Conservation (phyloP, 2,888 invertebrate genomes). For the Brenthis daphne region DNA sequence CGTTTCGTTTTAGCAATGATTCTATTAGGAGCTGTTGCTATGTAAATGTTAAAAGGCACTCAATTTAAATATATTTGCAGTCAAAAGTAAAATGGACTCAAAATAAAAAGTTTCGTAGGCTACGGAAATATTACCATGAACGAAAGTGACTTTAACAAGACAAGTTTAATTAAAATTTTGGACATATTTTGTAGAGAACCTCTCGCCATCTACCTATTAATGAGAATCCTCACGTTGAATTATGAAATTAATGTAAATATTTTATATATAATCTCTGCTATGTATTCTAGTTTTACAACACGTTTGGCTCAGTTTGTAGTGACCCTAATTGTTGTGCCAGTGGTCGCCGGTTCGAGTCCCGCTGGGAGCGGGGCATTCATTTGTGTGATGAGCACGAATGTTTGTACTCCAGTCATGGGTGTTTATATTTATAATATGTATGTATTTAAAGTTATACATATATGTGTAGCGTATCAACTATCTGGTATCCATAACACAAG, state of each 20-base stretch:
- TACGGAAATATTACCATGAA: conserved; percentile 40
- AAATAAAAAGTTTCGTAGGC: conserved; percentile 31
- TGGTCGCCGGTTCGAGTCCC: no score
- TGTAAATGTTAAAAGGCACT: conserved; percentile 26
- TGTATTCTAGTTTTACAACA: neutral
- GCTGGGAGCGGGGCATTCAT: no score
- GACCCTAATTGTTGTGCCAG: no score
- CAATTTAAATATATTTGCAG: conserved; percentile 23
- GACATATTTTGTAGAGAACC: conserved; percentile 31
- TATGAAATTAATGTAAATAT: neutral
- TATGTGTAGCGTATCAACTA: no score
- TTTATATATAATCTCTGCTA: neutral
- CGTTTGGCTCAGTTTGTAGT: no score
- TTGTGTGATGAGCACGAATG: no score
- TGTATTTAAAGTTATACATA: no score
- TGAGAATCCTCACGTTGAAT: conserved; percentile 7
- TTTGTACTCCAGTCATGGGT: no score
- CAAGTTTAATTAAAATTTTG: conserved; percentile 58
- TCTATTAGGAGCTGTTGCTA: conserved; percentile 29
- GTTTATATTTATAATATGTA: no score
- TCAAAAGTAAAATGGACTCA: conserved; percentile 17
- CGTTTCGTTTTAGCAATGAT: conserved; percentile 34
- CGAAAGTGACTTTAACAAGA: conserved; percentile 20
- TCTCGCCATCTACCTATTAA: conserved; percentile 3
- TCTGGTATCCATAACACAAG: no score